phyloP scores from a whole-genome alignment of 2,888 invertebrate species.

The Xestia ashworthii region DNA sequence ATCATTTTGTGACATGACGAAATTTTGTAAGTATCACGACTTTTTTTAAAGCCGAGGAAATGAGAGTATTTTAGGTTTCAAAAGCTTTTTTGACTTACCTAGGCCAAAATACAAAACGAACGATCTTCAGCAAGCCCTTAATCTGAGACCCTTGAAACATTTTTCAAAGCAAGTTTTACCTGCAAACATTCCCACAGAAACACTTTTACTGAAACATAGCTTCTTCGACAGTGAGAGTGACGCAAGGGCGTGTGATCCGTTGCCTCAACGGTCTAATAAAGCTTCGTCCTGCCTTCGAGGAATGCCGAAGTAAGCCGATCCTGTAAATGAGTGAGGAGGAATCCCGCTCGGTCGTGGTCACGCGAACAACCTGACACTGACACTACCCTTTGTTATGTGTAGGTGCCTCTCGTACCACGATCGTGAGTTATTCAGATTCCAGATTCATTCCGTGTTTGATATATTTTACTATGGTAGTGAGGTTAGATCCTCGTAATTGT shows the following conservation, averaged over 20 bases:
- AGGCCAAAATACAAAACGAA: not conserved
- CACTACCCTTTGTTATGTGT: slow-evolving; percentile 78
- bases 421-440: slow-evolving; percentile 82
- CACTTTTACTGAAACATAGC: slow-evolving; percentile 43
- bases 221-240: slow-evolving; percentile 60
- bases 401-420: slow-evolving; percentile 70
- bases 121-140: not conserved
- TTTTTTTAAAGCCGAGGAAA: not conserved
- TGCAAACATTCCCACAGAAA: slow-evolving; percentile 18
- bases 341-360: slow-evolving; percentile 81
- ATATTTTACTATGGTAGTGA: slow-evolving; percentile 67
- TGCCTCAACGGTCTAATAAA: slow-evolving; percentile 78
- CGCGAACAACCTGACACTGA: slow-evolving; percentile 85
- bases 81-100: not conserved
- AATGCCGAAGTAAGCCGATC: slow-evolving; percentile 86
- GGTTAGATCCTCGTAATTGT: slow-evolving; percentile 15
- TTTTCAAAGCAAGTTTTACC: not conserved
- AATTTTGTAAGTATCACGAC: not conserved
- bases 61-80: not conserved
- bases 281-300: slow-evolving; percentile 76
- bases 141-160: not conserved
- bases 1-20: not conserved
- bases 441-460: slow-evolving; percentile 75
- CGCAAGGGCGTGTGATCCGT: slow-evolving; percentile 64
- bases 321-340: slow-evolving; percentile 82